Evolutionary conservation across 2,113 vertebrate species (phyloP).

Genomic region (Rhodinocichla rosea): DNA sequence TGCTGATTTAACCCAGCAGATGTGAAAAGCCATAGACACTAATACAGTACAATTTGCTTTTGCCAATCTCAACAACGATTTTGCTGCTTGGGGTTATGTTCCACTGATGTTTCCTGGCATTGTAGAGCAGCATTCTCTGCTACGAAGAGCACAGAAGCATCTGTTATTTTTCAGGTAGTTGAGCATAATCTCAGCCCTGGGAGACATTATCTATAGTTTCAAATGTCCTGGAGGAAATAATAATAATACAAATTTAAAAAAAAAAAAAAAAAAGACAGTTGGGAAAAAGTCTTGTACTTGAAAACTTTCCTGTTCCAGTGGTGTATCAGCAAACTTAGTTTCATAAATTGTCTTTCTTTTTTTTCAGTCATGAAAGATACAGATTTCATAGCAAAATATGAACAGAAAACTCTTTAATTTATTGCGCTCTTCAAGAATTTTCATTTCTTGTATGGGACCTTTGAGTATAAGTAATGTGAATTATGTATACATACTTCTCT

Average conservation of each 20-base stretch:
- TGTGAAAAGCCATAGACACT: slow-evolving; percentile 68
- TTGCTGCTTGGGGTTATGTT: slow-evolving; percentile 53
- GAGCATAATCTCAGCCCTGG: slow-evolving; percentile 62
- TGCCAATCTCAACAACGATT: slow-evolving; percentile 66
- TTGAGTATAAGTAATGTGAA: background rate
- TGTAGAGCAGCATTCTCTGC: slow-evolving; percentile 1
- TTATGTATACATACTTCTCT: background rate
- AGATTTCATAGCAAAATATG: background rate
- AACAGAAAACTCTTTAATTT: background rate
- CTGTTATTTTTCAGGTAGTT: slow-evolving; percentile 70
- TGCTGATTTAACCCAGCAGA: slow-evolving; percentile 70
- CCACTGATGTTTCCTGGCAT: slow-evolving; percentile 39
- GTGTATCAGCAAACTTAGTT: background rate
- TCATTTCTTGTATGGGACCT: background rate
- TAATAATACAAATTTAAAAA: background rate
- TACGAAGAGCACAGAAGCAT: slow-evolving; percentile 53
- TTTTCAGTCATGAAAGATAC: background rate
- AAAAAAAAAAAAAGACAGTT: background rate
- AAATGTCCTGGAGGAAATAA: slow-evolving; percentile 24
- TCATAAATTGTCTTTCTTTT: background rate
- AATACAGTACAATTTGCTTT: slow-evolving; percentile 59
- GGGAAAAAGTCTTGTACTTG: background rate
- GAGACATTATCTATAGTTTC: slow-evolving; percentile 51
- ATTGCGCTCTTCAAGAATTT: background rate
- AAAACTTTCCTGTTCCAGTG: background rate